Percentiles rank a stretch among this genome's conserved stretches.
phyloP scores from a whole-genome alignment of 2,797 vertebrate species.

The Rhincodon typus region DNA sequence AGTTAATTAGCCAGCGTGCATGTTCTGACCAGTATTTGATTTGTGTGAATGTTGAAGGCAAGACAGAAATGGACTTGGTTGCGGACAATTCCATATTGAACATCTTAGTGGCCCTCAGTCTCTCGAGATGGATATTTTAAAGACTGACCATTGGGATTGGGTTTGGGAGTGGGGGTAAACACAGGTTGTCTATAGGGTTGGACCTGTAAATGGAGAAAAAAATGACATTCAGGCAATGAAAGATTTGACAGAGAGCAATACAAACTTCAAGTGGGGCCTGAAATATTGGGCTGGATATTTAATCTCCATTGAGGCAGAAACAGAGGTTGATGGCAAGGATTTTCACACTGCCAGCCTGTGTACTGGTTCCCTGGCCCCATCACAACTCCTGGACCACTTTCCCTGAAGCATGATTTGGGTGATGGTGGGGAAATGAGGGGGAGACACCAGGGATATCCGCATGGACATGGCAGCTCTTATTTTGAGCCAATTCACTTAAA shows the following conservation, averaged over 20 bases:
- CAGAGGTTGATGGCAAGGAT: neutral
- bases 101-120: neutral
- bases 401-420: neutral
- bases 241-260: neutral
- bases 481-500: neutral
- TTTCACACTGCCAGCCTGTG: neutral
- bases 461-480: neutral
- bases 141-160: neutral
- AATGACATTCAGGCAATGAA: neutral
- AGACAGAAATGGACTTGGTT: neutral
- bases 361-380: neutral
- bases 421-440: neutral
- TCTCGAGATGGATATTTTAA: neutral
- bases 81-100: neutral
- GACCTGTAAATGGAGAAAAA: too few relatives aligned
- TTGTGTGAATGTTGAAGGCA: too few relatives aligned
- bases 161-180: neutral
- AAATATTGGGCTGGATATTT: neutral
- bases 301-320: neutral
- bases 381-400: neutral
- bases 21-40: neutral
- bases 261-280: neutral
- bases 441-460: too few relatives aligned
- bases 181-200: neutral
- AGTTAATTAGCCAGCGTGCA: neutral